Evolutionary conservation across 2,888 invertebrate species (phyloP).

Genomic region (Rhagophthalmus giganteus): DNA sequence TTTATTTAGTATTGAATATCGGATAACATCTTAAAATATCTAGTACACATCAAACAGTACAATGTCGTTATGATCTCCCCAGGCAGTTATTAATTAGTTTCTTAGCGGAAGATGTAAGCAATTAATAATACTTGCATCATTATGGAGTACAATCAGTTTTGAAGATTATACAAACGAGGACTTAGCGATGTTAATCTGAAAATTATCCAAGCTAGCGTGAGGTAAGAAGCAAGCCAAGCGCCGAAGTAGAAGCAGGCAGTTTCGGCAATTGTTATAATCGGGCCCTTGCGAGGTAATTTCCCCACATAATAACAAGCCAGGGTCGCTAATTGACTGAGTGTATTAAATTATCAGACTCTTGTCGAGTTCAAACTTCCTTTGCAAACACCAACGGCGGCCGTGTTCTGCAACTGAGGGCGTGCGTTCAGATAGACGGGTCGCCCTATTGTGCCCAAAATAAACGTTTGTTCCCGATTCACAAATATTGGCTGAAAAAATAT

Average conservation of each 20-base stretch:
- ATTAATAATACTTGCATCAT: conserved; percentile 21
- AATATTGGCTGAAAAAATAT: conserved; percentile 19
- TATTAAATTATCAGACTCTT: conserved; percentile 52
- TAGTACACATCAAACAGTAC: too few species aligned
- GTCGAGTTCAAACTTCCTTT: conserved; percentile 42
- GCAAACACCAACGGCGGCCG: conserved; percentile 31
- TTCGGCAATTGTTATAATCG: conserved; percentile 46
- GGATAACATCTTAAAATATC: too few species aligned
- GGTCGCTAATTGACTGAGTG: conserved; percentile 49
- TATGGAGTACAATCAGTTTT: conserved; percentile 27
- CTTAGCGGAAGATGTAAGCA: conserved; percentile 12
- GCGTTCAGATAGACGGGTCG: conserved; percentile 12
- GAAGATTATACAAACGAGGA: conserved; percentile 20
- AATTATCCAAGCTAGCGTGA: conserved; percentile 22
- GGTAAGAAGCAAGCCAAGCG: conserved; percentile 22
- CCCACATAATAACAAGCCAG: conserved; percentile 48
- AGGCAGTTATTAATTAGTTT: conserved; percentile 12
- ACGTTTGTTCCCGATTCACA: conserved; percentile 16
- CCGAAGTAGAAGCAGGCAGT: conserved; percentile 32
- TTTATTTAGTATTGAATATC: too few species aligned
- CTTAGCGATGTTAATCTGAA: conserved; percentile 24
- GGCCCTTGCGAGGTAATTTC: conserved; percentile 48
- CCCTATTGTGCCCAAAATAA: conserved; percentile 17
- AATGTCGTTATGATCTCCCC: too few species aligned
- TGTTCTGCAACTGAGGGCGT: conserved; percentile 13